Base-by-base conservation (phyloP, 1,140 invertebrate species). In the Drosophila kikkawai region DNA sequence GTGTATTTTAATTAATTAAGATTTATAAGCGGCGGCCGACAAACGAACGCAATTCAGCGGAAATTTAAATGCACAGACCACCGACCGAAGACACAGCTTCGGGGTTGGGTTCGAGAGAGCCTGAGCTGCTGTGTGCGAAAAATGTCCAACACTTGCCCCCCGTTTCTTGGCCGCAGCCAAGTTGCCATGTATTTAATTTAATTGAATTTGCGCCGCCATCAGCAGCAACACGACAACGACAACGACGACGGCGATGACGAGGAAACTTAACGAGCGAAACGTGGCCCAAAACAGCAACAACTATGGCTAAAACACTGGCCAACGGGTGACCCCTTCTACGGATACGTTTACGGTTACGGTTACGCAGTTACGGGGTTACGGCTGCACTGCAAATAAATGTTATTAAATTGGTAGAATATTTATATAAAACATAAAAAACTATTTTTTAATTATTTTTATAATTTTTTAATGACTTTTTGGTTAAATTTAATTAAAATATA, bases 1-100 rank as follows among this genome's bases (percentile, higher is more conserved):
- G 74, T 90, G 78, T 90, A 73, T 73, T 88, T 88, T 88, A 90
- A 88, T 90, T 88, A 90, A 88, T 90, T 88, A 88, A 88, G 85
- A 88, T 88, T 88, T 88, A 90, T 88, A 88, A 81, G 81, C 81
- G 79, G 71, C 53, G 71, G 39, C 45, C 56, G 42, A 37, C 68
- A 63, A 59, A 58, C 75, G 59, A 76, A 75, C 66, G 82, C 84
- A 80, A 77, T 87, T 88, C 84, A 75, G 85, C 84, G 81, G 85
- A 88, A 88, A 90, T 90, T 90, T 84, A 84, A 88, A 88, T 88
- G 84, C 80, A 87, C 44, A 76, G 47, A 69, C 48, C 56, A 53
- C 60, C 45, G 57, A 34, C 61, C 66, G n/a, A n/a, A n/a, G n/a
- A 22, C 22, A 22, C 1, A 22, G 67, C 64, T 44, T 53, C 29